These are phyloP conservation scores for Scolanthus callimorphus DNA, from an alignment of 92 coral and sea anemone species.

Conservation along the genomic window DNA sequence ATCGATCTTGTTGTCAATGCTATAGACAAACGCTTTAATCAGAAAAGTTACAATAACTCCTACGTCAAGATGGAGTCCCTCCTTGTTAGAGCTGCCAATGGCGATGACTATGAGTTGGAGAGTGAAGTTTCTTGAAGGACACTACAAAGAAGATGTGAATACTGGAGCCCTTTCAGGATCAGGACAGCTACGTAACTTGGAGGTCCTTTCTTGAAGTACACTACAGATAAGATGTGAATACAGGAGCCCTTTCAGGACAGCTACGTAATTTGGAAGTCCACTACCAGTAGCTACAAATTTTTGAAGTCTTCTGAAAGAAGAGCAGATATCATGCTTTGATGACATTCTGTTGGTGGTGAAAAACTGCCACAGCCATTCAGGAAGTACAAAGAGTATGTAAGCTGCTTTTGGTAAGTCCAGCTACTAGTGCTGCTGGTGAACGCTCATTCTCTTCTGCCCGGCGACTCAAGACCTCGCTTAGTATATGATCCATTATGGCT, in stretches of 20 bases:
- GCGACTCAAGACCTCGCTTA: conserved; percentile 27
- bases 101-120: not conserved
- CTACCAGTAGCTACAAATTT: too few relatives aligned
- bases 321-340: conserved; percentile 3
- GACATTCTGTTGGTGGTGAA: not conserved
- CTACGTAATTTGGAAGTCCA: too few relatives aligned
- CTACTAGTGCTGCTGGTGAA: conserved; percentile 32
- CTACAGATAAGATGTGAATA: too few relatives aligned
- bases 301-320: too few relatives aligned
- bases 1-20: not conserved
- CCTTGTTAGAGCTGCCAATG: not conserved
- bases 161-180: conserved; percentile 34
- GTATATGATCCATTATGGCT: not conserved
- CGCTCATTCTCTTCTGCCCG: conserved; percentile 30
- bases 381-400: conserved; percentile 14
- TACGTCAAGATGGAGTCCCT: conserved; percentile 2
- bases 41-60: not conserved
- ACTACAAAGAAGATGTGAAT: conserved; percentile 38
- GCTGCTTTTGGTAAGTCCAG: conserved; percentile 28
- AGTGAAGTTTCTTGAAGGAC: conserved; percentile 2
- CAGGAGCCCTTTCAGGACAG: too few relatives aligned
- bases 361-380: not conserved
- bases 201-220: too few relatives aligned
- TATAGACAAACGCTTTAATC: conserved; percentile 36
- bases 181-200: conserved; percentile 23